Evolutionary conservation across 2,797 vertebrate genomes (phyloP).

Genomic region (Poeciliopsis gracilis): DNA sequence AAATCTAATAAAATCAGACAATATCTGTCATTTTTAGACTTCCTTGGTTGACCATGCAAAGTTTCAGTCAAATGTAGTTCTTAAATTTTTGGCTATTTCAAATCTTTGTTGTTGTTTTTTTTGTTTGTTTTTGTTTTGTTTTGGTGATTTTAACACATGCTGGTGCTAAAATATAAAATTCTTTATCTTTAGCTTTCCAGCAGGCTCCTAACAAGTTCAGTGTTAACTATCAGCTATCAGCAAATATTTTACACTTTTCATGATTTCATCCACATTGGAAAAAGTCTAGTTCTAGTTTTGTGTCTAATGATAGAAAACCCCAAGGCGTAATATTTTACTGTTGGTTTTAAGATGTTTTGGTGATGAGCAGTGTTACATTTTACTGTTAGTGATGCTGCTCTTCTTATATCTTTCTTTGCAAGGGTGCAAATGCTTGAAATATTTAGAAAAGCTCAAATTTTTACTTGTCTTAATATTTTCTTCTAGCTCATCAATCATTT

Average conservation of each 20-base stretch:
- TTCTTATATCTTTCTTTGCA: conserved; percentile 66
- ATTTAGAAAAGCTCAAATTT: conserved; percentile 72
- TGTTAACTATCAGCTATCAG: not conserved
- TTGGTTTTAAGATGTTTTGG: not conserved
- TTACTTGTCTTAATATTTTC: conserved; percentile 62
- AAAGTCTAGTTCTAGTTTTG: not conserved
- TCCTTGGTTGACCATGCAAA: not conserved
- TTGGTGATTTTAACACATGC: not conserved
- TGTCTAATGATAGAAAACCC: not conserved
- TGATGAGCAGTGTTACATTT: conserved; percentile 20
- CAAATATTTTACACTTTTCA: not conserved
- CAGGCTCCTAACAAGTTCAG: not conserved
- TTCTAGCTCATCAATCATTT: conserved; percentile 69
- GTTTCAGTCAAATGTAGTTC: not conserved
- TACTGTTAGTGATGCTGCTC: conserved; percentile 58
- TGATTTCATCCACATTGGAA: not conserved
- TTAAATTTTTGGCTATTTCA: not conserved
- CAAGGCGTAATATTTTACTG: not conserved
- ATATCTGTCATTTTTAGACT: not conserved
- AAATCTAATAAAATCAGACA: not conserved
- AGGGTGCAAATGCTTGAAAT: conserved; percentile 70
- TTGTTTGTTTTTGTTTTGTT: not conserved
- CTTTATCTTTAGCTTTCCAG: not conserved
- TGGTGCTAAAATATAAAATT: not conserved
- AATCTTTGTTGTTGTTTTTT: not conserved